phyloP scores from a whole-genome alignment of 2,888 invertebrate genomes.

The Lagria hirta region DNA sequence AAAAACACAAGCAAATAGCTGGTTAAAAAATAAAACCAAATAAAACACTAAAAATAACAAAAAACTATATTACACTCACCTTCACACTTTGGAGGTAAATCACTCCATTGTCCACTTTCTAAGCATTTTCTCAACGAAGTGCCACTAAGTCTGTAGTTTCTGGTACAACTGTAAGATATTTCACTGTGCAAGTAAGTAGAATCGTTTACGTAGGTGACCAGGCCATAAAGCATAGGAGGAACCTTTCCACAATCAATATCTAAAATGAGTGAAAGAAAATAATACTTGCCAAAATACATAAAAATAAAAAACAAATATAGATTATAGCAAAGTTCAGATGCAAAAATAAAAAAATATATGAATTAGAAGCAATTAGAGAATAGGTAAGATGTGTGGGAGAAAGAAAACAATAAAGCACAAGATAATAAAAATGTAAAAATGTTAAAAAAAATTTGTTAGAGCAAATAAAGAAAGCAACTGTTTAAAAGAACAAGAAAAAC shows the following conservation, averaged over 20 bases:
- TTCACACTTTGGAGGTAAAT: slow-evolving; percentile 83
- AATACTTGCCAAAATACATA: neutral
- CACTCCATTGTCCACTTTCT: slow-evolving; percentile 80
- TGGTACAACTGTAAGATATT: slow-evolving; percentile 76
- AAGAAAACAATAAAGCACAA: no score
- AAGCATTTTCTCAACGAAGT: slow-evolving; percentile 71
- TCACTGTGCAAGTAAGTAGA: slow-evolving; percentile 81
- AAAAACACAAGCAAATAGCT: no score
- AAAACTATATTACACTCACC: slow-evolving; percentile 57
- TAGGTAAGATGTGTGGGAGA: no score
- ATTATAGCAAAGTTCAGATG: no score
- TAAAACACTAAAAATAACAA: no score
- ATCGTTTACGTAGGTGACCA: slow-evolving; percentile 72
- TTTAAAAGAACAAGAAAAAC: no score
- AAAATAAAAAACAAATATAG: neutral
- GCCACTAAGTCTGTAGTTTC: slow-evolving; percentile 78
- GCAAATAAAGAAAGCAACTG: no score
- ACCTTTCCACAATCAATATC: slow-evolving; percentile 89
- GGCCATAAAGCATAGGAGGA: slow-evolving; percentile 75
- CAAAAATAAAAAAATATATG: no score
- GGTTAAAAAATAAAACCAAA: slow-evolving; percentile 1
- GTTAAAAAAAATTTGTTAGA: no score
- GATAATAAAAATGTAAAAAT: no score
- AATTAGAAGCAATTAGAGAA: no score
- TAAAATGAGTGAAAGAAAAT: slow-evolving; percentile 54